A percentile compares a stretch with the other conserved stretches of the same genome.
phyloP scores from a whole-genome alignment of 64 coral and sea anemone genomes.

The Dendronephthya gigantea region DNA sequence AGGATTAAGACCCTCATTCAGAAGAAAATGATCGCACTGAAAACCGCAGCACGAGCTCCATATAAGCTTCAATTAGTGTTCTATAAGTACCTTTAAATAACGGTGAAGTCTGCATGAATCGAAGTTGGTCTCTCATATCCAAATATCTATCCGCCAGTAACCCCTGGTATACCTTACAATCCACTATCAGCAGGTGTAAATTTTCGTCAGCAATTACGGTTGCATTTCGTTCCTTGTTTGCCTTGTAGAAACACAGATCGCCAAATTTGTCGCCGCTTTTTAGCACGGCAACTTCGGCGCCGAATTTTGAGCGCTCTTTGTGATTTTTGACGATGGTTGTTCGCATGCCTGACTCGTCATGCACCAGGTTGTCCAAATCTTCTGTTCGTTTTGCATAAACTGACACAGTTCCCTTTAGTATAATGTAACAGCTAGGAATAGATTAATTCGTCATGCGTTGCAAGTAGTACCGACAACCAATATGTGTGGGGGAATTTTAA shows the following conservation, averaged over 20 bases:
- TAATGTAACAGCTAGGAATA: constrained; percentile 5
- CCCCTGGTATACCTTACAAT: background rate
- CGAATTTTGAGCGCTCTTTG: background rate
- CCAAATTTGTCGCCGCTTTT: constrained; percentile 20
- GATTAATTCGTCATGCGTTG: background rate
- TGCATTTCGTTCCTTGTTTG: background rate
- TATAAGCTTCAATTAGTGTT: background rate
- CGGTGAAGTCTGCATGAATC: background rate
- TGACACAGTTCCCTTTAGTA: background rate
- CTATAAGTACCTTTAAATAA: background rate
- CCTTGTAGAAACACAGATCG: constrained; percentile 9
- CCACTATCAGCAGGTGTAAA: background rate
- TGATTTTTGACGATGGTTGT: background rate
- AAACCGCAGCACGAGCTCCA: background rate
- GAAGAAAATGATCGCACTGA: too few relatives aligned
- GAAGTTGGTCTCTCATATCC: background rate
- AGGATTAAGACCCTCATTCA: too few relatives aligned
- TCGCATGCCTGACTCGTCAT: background rate
- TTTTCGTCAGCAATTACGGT: background rate
- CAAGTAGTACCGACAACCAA: too few relatives aligned
- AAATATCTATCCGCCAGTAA: background rate
- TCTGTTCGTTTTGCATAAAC: background rate
- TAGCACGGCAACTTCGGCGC: background rate
- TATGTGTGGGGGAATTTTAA: too few relatives aligned
- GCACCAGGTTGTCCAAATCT: background rate